Evolutionary conservation across 2,797 vertebrate genomes (phyloP), one percentile per base, ranked within the genome.

Genomic region (Antrozous pallidus): DNA sequence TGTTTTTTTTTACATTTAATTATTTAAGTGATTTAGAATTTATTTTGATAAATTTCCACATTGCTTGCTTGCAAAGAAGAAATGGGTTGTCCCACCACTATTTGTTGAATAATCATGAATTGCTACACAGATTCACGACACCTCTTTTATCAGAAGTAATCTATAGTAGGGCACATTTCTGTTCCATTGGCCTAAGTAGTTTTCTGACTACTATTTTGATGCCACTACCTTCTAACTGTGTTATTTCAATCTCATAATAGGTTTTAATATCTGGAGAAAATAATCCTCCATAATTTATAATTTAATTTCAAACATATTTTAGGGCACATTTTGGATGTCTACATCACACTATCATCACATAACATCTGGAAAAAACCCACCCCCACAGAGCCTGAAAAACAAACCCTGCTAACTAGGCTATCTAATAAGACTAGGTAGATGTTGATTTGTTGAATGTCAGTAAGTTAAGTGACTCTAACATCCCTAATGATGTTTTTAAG

Each of bases 71-170:
- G 80, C 13, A 69, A 84, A 91, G 63, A 96, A 47, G 16, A 94
- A 74, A 88, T 45, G 12, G 61, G 33, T 77, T 89, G 20, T 54
- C 24, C 40, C 5, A 56, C 31, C 9, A 84, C 36, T 26, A 80
- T 85, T 92, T 94, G 42, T 69, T 93, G 47, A 93, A 75, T 80
- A 93, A 94, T 65, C 51, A 80, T 54, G n/a, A 94, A 77, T 92
- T 80, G 79, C 22, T 87, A 90, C 5, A 77, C 5, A 83, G 38
- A 92, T 63, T 92, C 31, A 87, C 84, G 14, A 54, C 71, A 28
- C 31, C 28, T 85, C 18, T 42, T 81, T 65, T 93, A 61, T 70
- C 73, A 71, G 40, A 83, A 74, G 71, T 71, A 74, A 84, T 69
- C 47, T 89, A 71, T 67, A 54, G 2, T 83, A 71, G n/a, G 40